Conservation (phyloP, 1,140 invertebrate species). For the Paraescarpia echinospica region DNA sequence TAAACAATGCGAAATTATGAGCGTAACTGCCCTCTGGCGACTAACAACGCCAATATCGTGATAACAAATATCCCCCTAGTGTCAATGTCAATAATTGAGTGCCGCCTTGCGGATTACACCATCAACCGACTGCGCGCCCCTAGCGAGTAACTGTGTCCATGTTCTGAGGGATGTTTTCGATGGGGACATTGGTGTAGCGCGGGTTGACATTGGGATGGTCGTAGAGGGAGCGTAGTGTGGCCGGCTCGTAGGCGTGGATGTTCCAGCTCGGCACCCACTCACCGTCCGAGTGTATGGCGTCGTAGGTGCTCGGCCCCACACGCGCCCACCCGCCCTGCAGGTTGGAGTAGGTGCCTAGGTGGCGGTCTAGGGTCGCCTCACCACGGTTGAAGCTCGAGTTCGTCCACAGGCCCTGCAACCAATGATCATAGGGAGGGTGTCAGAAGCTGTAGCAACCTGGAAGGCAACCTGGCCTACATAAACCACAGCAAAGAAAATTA, state of each 20-base stretch:
- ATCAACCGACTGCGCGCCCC: background rate
- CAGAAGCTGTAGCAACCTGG: background rate
- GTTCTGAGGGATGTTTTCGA: slow-evolving; percentile 23
- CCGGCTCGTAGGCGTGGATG: slow-evolving; percentile 15
- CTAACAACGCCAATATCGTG: background rate
- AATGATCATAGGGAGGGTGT: background rate
- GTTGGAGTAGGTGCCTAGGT: slow-evolving; percentile 30
- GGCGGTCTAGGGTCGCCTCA: slow-evolving; percentile 8
- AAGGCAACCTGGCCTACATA: too few relatives aligned
- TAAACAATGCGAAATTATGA: background rate
- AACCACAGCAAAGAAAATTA: too few relatives aligned
- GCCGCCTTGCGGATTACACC: background rate
- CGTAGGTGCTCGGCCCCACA: slow-evolving; percentile 30
- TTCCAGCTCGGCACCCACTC: slow-evolving; percentile 26
- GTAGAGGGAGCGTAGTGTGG: slow-evolving; percentile 25
- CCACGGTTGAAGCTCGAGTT: slow-evolving; percentile 25
- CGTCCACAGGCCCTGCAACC: slow-evolving; percentile 20
- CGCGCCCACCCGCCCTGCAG: slow-evolving; percentile 29
- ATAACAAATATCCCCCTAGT: background rate
- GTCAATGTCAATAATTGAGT: background rate
- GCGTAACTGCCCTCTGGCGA: background rate
- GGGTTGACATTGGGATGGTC: slow-evolving; percentile 31
- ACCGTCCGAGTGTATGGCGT: slow-evolving; percentile 23
- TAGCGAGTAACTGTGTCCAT: slow-evolving; percentile 4
- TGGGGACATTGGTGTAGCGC: slow-evolving; percentile 22